These are phyloP conservation scores for Garra rufa DNA, from an alignment of 2,113 vertebrate genomes.

Conservation along the genomic window DNA sequence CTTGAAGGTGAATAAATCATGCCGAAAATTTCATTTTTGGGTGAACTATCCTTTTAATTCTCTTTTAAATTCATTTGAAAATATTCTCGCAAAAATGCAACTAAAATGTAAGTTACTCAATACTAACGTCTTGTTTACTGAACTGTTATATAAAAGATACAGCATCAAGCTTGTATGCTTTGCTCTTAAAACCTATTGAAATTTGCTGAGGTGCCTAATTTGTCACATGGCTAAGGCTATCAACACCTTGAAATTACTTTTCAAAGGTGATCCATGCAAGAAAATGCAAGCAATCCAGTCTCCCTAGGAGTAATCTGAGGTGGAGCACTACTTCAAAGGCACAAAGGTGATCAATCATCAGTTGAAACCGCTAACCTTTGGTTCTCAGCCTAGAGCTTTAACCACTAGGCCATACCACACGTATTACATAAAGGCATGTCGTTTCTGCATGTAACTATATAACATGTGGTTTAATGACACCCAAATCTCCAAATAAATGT, in stretches of 20 bases:
- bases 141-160: too few relatives aligned
- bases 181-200: background rate
- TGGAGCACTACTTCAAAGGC: background rate
- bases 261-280: background rate
- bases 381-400: conserved; percentile 7
- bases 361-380: background rate
- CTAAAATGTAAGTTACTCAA: too few relatives aligned
- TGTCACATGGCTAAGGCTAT: background rate
- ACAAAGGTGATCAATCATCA: conserved; percentile 11
- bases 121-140: too few relatives aligned
- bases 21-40: too few relatives aligned
- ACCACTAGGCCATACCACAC: background rate
- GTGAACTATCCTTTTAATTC: too few relatives aligned
- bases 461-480: background rate
- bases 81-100: too few relatives aligned
- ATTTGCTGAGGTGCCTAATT: background rate
- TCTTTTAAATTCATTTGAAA: too few relatives aligned
- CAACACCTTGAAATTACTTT: background rate
- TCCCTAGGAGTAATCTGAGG: background rate
- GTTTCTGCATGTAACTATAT: background rate
- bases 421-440: background rate
- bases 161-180: background rate
- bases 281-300: background rate
- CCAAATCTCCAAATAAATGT: background rate
- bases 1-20: too few relatives aligned